Percentiles rank a stretch among this genome's conserved stretches.
phyloP scores from a whole-genome alignment of 2,888 invertebrate genomes.

The Prosopocoilus inquinatus region DNA sequence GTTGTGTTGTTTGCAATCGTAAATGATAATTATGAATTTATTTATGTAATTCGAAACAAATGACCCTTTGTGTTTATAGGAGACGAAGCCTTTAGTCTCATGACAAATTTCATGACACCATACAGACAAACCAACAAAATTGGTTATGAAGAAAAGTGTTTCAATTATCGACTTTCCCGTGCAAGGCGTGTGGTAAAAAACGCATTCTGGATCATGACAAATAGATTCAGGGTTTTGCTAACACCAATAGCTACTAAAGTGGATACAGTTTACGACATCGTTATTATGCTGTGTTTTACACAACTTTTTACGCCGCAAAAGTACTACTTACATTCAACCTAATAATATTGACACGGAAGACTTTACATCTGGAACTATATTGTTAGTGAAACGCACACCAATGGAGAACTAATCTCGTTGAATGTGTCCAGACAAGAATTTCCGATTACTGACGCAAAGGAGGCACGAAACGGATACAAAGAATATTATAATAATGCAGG shows the following conservation, averaged over 20 bases:
- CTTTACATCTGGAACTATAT: background rate
- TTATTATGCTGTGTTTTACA: constrained; percentile 30
- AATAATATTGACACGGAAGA: background rate
- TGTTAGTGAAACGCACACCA: background rate
- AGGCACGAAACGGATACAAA: background rate
- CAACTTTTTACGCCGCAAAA: constrained; percentile 20
- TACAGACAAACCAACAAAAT: constrained; percentile 6
- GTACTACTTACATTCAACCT: background rate
- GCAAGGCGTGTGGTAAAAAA: constrained; percentile 28
- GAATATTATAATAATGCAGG: background rate
- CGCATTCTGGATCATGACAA: constrained; percentile 29
- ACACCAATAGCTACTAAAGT: constrained; percentile 10
- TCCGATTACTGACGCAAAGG: background rate
- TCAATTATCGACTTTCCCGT: constrained; percentile 31
- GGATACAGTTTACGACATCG: constrained; percentile 21
- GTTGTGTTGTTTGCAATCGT: constrained; percentile 26
- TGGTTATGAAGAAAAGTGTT: background rate
- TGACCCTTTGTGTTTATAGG: constrained; percentile 9
- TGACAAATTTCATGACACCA: constrained; percentile 12
- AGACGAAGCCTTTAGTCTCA: constrained; percentile 7
- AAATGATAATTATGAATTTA: constrained; percentile 29
- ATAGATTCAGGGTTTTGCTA: constrained; percentile 22
- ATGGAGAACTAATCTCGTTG: background rate
- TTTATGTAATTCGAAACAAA: constrained; percentile 20
- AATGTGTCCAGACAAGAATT: background rate